These are phyloP conservation scores for Ganaspis sp. DNA, from an alignment of 1,140 invertebrate species.

Conservation along the genomic window DNA sequence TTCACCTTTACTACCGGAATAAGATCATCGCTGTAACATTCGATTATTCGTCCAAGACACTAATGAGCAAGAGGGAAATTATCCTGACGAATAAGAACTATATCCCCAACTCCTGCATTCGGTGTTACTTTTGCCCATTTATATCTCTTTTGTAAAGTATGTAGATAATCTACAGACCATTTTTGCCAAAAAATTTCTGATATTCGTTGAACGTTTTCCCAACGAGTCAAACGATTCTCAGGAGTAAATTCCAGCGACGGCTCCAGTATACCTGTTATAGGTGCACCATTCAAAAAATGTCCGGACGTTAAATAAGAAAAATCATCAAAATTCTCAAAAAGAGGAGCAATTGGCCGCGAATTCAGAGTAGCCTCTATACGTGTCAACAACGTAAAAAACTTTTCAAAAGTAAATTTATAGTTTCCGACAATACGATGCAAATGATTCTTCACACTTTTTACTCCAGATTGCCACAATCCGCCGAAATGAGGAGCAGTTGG, in stretches of 20 bases:
- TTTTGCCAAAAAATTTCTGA: background rate
- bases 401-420: conserved; percentile 38
- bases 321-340: conserved; percentile 35
- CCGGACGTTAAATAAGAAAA: conserved; percentile 47
- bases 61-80: no score
- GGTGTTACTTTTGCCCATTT: background rate
- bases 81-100: background rate
- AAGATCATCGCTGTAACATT: no score
- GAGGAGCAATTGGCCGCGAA: background rate
- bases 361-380: conserved; percentile 41
- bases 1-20: no score
- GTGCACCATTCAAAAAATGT: background rate
- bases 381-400: conserved; percentile 31
- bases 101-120: background rate
- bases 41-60: no score
- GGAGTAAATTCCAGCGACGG: background rate
- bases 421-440: conserved; percentile 35
- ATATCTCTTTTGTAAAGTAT: background rate
- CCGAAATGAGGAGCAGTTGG: background rate
- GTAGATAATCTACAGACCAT: background rate
- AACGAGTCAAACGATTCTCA: background rate
- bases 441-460: conserved; percentile 43
- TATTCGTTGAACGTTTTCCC: background rate
- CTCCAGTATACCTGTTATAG: background rate
- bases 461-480: conserved; percentile 31